Percentiles rank a stretch among this genome's conserved stretches.
These are phyloP conservation scores for Erynnis tages DNA, from an alignment of 2,888 invertebrate genomes.

Conservation along the genomic window DNA sequence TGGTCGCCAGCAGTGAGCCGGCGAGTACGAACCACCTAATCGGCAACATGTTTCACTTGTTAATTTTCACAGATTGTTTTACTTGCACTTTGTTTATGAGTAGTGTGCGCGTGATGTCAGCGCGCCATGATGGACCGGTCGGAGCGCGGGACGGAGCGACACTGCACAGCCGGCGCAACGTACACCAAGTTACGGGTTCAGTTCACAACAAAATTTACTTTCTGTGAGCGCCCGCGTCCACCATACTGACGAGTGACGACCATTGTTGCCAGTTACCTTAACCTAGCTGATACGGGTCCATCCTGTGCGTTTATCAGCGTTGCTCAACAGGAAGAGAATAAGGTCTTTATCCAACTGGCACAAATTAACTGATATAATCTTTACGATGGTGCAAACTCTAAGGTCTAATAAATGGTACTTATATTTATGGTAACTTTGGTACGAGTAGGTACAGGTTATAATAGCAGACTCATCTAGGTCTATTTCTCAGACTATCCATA, in stretches of 20 bases:
- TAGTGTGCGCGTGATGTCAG: constrained; percentile 45
- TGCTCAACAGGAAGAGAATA: constrained; percentile 19
- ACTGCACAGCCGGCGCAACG: constrained; percentile 47
- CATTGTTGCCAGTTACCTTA: constrained; percentile 24
- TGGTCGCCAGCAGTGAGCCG: constrained; percentile 53
- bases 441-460: background rate
- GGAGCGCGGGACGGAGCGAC: constrained; percentile 62
- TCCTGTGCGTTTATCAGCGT: constrained; percentile 2
- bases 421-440: background rate
- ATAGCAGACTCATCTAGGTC: background rate
- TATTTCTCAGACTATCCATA: background rate
- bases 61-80: constrained; percentile 20
- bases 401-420: background rate
- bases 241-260: constrained; percentile 36
- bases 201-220: constrained; percentile 71
- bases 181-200: constrained; percentile 42
- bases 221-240: constrained; percentile 64
- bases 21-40: constrained; percentile 53
- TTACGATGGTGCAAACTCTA: background rate
- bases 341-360: constrained; percentile 12
- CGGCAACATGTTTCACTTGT: constrained; percentile 56
- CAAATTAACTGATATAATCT: constrained; percentile 1
- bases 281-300: constrained; percentile 14
- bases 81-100: constrained; percentile 42
- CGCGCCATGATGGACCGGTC: constrained; percentile 65